These are phyloP conservation scores for Bedellia somnulentella DNA, from an alignment of 2,888 invertebrate species.

Conservation along the genomic window DNA sequence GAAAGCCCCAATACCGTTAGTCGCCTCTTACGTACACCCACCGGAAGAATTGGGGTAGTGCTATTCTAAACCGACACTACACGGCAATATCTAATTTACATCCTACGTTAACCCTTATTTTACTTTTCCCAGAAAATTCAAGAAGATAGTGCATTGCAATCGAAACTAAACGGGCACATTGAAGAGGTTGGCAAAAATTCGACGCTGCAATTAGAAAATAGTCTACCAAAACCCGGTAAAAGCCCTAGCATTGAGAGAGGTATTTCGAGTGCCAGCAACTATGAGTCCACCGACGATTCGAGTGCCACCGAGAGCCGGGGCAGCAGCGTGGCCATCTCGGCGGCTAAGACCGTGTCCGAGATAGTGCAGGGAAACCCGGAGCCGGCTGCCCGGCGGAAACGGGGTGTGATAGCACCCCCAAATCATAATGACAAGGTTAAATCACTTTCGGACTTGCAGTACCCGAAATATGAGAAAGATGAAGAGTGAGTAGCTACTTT, in stretches of 20 bases:
- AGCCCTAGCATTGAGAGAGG: constrained; percentile 27
- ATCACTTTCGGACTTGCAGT: constrained; percentile 37
- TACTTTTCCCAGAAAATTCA: constrained; percentile 30
- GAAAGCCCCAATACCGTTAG: too few relatives aligned
- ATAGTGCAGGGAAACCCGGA: constrained; percentile 24
- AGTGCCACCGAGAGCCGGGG: too few relatives aligned
- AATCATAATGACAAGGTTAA: constrained; percentile 37
- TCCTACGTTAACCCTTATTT: too few relatives aligned
- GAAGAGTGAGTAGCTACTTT: constrained; percentile 37
- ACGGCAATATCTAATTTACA: too few relatives aligned
- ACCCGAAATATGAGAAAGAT: constrained; percentile 60
- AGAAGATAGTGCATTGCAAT: constrained; percentile 15
- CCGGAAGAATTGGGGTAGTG: too few relatives aligned
- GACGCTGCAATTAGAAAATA: constrained; percentile 13
- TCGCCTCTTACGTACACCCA: too few relatives aligned
- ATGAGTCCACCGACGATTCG: too few relatives aligned
- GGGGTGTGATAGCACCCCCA: constrained; percentile 57
- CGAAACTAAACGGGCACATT: constrained; percentile 11
- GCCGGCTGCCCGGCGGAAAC: constrained; percentile 26
- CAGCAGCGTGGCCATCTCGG: constrained; percentile 21
- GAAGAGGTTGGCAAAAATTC: constrained; percentile 9
- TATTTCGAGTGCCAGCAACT: constrained; percentile 19
- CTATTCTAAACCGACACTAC: too few relatives aligned
- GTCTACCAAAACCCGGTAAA: constrained; percentile 18
- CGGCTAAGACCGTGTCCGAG: constrained; percentile 39